Percentiles rank a stretch among this genome's conserved stretches.
phyloP scores from a whole-genome alignment of 2,113 vertebrate species.

The Lipophrys pholis region DNA sequence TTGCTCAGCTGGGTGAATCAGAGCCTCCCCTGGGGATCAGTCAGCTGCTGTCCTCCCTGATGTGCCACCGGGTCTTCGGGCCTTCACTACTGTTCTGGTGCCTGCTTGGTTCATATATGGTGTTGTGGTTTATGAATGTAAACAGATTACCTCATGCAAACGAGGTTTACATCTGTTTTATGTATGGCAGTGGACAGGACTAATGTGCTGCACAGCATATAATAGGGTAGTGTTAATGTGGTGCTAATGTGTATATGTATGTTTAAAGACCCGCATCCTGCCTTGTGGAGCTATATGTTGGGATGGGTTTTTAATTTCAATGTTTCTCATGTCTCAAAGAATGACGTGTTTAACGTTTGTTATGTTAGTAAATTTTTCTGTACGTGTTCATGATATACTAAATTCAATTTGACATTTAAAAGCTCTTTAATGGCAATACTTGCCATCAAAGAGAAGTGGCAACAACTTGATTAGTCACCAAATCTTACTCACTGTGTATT shows the following conservation, averaged over 20 bases:
- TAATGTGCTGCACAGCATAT: slow-evolving; percentile 1
- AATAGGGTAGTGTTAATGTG: slow-evolving; percentile 23
- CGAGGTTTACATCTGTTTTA: slow-evolving; percentile 36
- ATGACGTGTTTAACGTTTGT: neutral
- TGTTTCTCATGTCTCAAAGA: neutral
- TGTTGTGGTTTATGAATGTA: slow-evolving; percentile 21
- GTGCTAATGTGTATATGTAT: slow-evolving; percentile 16
- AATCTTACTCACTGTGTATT: no score
- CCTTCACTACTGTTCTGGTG: slow-evolving; percentile 21
- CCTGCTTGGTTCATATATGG: slow-evolving; percentile 6
- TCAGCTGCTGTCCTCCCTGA: slow-evolving; percentile 48
- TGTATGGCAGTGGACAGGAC: slow-evolving; percentile 4
- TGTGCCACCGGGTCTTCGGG: slow-evolving; percentile 36
- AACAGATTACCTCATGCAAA: slow-evolving; percentile 30
- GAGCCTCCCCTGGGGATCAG: slow-evolving; percentile 31
- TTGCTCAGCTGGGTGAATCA: slow-evolving; percentile 73
- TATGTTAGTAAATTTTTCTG: neutral
- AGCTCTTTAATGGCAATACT: neutral
- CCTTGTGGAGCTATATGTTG: slow-evolving; percentile 17
- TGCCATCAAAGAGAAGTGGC: neutral
- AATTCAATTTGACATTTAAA: neutral
- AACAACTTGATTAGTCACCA: neutral
- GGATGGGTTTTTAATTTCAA: neutral
- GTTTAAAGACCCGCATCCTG: slow-evolving; percentile 21
- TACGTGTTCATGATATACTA: neutral